A percentile compares a stretch with the other conserved stretches of the same genome.
phyloP scores from a whole-genome alignment of 2,888 invertebrate species.

The Cataglyphis rosenhaueri region DNA sequence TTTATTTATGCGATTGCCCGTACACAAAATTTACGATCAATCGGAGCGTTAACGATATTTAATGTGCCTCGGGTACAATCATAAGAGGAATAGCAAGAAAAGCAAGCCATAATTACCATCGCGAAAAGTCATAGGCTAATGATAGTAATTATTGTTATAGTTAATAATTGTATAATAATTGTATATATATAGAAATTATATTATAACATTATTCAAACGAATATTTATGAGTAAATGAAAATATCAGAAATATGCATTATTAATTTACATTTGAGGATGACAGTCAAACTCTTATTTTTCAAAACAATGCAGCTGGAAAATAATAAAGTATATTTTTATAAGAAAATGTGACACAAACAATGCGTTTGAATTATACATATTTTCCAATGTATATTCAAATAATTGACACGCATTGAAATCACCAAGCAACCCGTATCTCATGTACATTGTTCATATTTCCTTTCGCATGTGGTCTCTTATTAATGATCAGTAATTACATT shows the following conservation, averaged over 20 bases:
- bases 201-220: not conserved
- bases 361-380: not conserved
- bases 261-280: not conserved
- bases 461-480: not conserved
- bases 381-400: constrained; percentile 29
- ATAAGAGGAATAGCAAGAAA: not conserved
- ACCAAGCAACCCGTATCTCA: not conserved
- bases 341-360: not conserved
- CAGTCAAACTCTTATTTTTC: not conserved
- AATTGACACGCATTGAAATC: constrained; percentile 17
- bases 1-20: not conserved
- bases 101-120: not conserved
- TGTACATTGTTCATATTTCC: not conserved
- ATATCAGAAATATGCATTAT: not conserved
- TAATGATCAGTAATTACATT: not conserved
- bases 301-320: not conserved
- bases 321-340: not conserved
- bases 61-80: not conserved
- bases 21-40: constrained; percentile 4
- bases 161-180: not conserved
- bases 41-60: not conserved
- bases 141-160: not conserved
- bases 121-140: not conserved
- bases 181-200: not conserved
- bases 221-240: not conserved